phyloP scores from a whole-genome alignment of 2,888 invertebrate genomes.

The Marasmarcha lunaedactyla region DNA sequence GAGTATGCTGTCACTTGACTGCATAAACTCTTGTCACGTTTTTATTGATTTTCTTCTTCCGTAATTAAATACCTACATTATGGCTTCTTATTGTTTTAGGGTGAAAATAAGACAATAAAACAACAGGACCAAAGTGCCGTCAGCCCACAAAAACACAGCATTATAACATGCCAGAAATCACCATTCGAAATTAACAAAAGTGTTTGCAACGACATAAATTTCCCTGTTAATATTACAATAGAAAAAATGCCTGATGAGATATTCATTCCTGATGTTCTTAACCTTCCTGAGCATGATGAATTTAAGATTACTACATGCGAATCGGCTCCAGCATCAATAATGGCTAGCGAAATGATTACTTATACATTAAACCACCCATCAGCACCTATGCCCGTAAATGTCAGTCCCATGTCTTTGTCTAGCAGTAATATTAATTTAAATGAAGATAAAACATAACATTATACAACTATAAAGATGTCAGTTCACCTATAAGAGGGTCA shows the following conservation, averaged over 20 bases:
- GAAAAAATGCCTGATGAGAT: not conserved
- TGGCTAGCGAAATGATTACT: not conserved
- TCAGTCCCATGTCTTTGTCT: not conserved
- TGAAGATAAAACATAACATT: not conserved
- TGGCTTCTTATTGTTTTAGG: too few species aligned
- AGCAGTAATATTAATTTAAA: too few species aligned
- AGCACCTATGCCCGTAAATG: not conserved
- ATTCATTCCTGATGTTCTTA: not conserved
- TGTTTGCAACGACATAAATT: too few species aligned
- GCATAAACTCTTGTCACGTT: too few species aligned
- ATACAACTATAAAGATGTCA: not conserved
- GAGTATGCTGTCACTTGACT: too few species aligned
- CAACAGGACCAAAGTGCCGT: too few species aligned
- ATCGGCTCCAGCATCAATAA: not conserved
- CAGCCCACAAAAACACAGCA: too few species aligned
- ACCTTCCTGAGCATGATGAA: not conserved
- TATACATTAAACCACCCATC: not conserved
- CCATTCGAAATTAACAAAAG: too few species aligned
- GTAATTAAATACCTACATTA: too few species aligned
- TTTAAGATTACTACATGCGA: not conserved
- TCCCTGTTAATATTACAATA: not conserved
- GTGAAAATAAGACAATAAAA: too few species aligned
- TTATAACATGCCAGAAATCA: too few species aligned
- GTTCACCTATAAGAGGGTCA: conserved; percentile 4
- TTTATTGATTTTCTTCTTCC: too few species aligned